Percentiles rank a stretch among this genome's conserved stretches.
phyloP scores from a whole-genome alignment of 2,797 vertebrate species.

The Myotis daubentonii region DNA sequence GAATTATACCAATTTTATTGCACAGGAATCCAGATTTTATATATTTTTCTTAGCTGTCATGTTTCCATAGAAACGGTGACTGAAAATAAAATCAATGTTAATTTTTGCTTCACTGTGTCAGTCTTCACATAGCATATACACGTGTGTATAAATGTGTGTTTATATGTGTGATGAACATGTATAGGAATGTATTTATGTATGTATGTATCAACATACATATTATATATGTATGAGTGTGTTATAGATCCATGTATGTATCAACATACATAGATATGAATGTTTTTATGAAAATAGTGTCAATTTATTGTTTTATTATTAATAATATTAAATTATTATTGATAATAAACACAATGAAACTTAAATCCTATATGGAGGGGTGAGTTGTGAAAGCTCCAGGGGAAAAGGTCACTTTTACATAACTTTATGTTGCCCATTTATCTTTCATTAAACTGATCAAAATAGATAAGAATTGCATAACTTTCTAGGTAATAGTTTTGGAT shows the following conservation, averaged over 20 bases:
- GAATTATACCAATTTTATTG: constrained; percentile 14
- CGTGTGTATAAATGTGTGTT: neutral
- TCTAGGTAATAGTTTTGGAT: neutral
- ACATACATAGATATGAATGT: neutral
- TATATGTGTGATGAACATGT: neutral
- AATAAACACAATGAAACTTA: neutral
- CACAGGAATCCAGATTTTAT: constrained; percentile 27
- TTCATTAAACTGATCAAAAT: constrained; percentile 14
- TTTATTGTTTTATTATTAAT: neutral
- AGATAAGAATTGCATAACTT: neutral
- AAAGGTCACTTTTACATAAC: neutral
- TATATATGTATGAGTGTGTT: neutral
- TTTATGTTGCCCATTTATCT: neutral
- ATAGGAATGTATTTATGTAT: neutral
- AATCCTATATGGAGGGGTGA: neutral
- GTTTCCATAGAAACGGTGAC: constrained; percentile 63
- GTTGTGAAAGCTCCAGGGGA: neutral
- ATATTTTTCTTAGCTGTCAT: constrained; percentile 33
- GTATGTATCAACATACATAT: neutral
- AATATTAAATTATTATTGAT: neutral
- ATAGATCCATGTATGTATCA: no score
- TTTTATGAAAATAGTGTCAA: neutral
- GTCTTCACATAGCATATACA: neutral
- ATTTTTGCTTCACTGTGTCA: neutral
- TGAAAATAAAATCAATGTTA: constrained; percentile 21